Conservation (phyloP, 2,888 invertebrate genomes). For the Euphydryas editha region DNA sequence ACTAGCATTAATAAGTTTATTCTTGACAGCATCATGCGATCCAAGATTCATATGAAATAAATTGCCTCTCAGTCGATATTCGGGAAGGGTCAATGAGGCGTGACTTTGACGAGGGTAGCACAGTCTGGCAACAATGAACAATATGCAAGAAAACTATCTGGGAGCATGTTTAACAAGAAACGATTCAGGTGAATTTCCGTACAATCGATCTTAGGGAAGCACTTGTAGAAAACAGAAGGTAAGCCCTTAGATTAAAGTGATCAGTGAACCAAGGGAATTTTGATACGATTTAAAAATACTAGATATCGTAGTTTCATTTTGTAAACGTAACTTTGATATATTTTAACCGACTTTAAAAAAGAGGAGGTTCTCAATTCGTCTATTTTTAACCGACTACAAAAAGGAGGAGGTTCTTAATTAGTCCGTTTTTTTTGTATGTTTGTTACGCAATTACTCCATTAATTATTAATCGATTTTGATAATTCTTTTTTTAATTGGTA, state of each 20-base stretch:
- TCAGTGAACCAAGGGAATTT: conserved; percentile 14
- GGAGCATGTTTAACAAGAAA: conserved; percentile 70
- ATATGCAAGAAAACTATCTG: conserved; percentile 72
- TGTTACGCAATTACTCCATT: too few relatives aligned
- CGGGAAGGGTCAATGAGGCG: conserved; percentile 76
- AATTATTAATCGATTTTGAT: too few relatives aligned
- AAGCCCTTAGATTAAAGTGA: conserved; percentile 9
- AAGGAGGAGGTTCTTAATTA: too few relatives aligned
- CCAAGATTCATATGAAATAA: conserved; percentile 80
- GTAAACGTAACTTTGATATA: too few relatives aligned
- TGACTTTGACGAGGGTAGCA: conserved; percentile 78
- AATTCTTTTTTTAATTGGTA: too few relatives aligned
- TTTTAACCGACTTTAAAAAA: too few relatives aligned
- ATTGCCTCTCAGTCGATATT: conserved; percentile 78
- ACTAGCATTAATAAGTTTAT: conserved; percentile 61
- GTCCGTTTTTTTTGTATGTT: too few relatives aligned
- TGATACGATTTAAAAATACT: not conserved
- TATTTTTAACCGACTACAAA: too few relatives aligned
- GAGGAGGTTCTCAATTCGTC: too few relatives aligned
- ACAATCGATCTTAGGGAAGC: conserved; percentile 32
- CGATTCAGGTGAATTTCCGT: conserved; percentile 63
- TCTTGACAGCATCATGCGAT: conserved; percentile 70
- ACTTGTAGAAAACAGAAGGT: conserved; percentile 21
- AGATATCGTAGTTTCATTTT: not conserved
- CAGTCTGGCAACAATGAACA: conserved; percentile 53